Evolutionary conservation across 2,113 vertebrate genomes (phyloP), one percentile per base, ranked within the genome.

Genomic region (Erythrocercus mccallii): DNA sequence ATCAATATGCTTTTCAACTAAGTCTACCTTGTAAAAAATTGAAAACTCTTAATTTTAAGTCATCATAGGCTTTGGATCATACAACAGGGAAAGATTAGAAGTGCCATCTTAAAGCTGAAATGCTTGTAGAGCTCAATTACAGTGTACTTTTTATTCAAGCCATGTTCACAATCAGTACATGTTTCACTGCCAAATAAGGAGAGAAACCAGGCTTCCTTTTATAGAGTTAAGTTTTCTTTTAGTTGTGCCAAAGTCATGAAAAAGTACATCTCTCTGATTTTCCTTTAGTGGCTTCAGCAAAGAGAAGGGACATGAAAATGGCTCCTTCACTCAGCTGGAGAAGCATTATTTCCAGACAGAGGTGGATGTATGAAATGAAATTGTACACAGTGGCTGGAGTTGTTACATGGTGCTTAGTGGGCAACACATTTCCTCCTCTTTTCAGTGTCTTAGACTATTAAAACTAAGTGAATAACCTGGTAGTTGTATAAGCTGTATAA

Each of bases 161-260:
- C 62, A 8, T 87, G 78, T 40, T 77, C 86, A 70, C 84, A 94
- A 96, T 91, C 92, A 91, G 81, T 81, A 31, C 79, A 88, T 90
- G 86, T 90, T 92, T 81, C 73, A 79, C 58, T 95, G 95, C 93
- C 90, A 96, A 95, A 92, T 86, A 91, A 69, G 87, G 92, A 84
- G 45, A 90, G 65, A 85, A 92, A 81, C 42, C 72, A 80, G 74
- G 37, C 66, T 83, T 56, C 68, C 81, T 92, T 82, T 53, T 71
- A 62, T 15, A 65, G 68, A 78, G 30, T n/a, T 66, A 66, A 85
- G 44, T 73, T 91, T 94, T 68, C 65, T 76, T 70, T 91, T 82
- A 81, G 82, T 95, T 89, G 90, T 74, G 66, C 62, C 79, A 81
- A 91, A 96, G 70, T 77, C 81, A 90, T 94, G 94, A 91, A 80